Evolutionary conservation across 92 coral and sea anemone species (phyloP).

Genomic region (Epizoanthus scotinus): DNA sequence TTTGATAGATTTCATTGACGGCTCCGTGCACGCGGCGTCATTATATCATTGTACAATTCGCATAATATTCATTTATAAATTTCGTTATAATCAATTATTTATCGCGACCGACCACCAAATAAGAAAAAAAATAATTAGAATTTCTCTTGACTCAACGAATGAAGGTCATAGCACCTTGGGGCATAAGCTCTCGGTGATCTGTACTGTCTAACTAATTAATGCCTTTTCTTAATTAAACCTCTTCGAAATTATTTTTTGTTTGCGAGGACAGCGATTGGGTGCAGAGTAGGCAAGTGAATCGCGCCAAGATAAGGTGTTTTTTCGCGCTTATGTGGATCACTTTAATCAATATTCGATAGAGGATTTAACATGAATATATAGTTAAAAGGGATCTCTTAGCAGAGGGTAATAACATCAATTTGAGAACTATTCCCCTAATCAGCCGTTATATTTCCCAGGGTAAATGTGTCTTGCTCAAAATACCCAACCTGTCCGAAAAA

Average conservation of each 20-base stretch:
- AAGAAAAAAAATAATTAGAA: constrained; percentile 66
- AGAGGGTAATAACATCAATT: constrained; percentile 50
- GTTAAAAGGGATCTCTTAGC: constrained; percentile 26
- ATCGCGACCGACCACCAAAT: constrained; percentile 76
- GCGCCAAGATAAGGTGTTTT: constrained; percentile 6
- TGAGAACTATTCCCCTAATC: constrained; percentile 35
- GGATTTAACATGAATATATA: constrained; percentile 12
- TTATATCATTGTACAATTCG: constrained; percentile 70
- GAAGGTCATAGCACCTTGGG: constrained; percentile 78
- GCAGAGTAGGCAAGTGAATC: not conserved
- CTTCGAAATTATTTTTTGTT: constrained; percentile 36
- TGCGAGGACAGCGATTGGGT: constrained; percentile 29
- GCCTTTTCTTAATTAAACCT: constrained; percentile 39
- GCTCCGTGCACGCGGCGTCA: constrained; percentile 76
- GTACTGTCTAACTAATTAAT: constrained; percentile 32
- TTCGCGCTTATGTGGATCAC: not conserved
- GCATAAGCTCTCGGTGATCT: constrained; percentile 51
- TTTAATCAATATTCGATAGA: constrained; percentile 23
- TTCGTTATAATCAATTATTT: constrained; percentile 83
- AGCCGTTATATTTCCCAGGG: constrained; percentile 61
- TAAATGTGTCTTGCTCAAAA: constrained; percentile 38
- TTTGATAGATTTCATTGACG: constrained; percentile 66
- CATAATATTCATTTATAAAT: constrained; percentile 87
- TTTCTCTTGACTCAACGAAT: constrained; percentile 63
- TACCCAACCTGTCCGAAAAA: constrained; percentile 48